phyloP scores from a whole-genome alignment of 2,888 invertebrate species.

The Tubulanus polymorphus region DNA sequence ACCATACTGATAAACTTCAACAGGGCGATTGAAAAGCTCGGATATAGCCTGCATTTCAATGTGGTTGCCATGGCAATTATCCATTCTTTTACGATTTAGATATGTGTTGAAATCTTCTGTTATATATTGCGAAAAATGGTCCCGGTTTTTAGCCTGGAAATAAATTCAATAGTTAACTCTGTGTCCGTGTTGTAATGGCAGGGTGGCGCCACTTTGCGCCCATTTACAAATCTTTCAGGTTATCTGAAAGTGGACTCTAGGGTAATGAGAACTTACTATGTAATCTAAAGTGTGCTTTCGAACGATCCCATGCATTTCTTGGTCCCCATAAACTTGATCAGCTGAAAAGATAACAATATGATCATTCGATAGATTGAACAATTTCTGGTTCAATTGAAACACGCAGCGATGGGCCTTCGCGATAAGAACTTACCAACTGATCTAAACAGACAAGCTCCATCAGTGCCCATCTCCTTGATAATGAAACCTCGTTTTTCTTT shows the following conservation, averaged over 20 bases:
- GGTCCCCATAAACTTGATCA: constrained; percentile 84
- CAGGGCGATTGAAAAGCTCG: constrained; percentile 81
- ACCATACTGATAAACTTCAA: constrained; percentile 79
- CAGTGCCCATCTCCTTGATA: constrained; percentile 79
- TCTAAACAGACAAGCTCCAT: constrained; percentile 83
- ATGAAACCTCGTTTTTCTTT: constrained; percentile 69
- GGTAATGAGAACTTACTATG: constrained; percentile 65
- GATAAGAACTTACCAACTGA: constrained; percentile 62
- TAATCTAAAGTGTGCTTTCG: constrained; percentile 85
- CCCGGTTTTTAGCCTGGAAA: constrained; percentile 72
- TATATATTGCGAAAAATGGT: constrained; percentile 82
- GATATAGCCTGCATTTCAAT: constrained; percentile 87
- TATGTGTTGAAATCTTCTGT: constrained; percentile 84
- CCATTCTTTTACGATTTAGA: constrained; percentile 72
- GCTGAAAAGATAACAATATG: constrained; percentile 55
- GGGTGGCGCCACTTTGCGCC: too few species aligned
- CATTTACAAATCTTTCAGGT: too few species aligned
- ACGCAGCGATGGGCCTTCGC: not conserved
- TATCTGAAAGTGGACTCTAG: too few species aligned
- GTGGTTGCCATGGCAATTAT: constrained; percentile 82
- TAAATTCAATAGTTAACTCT: too few species aligned
- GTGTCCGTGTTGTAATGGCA: too few species aligned
- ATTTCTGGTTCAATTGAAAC: not conserved
- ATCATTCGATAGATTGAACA: not conserved
- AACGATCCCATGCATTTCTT: constrained; percentile 80